Conservation (phyloP, 2,888 invertebrate genomes). For the Drosophila gaucha region DNA sequence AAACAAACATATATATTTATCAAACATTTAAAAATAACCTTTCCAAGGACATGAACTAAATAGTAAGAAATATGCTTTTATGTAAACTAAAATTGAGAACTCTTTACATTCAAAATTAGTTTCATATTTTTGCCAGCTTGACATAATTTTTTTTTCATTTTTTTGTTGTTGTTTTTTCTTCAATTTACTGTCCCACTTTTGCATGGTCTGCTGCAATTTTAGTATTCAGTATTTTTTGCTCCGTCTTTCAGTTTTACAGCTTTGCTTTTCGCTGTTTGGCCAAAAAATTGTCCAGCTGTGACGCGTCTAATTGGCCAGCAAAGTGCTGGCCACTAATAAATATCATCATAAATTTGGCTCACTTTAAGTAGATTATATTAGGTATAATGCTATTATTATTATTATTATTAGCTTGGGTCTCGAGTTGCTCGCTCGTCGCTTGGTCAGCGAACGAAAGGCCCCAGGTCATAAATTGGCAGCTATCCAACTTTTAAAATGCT, state of each 20-base stretch:
- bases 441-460: slow-evolving; percentile 6
- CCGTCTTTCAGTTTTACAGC: slow-evolving; percentile 6
- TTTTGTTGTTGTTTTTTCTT: not conserved
- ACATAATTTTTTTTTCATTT: slow-evolving; percentile 22
- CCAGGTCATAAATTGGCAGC: slow-evolving; percentile 25
- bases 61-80: not conserved
- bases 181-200: slow-evolving; percentile 36
- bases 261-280: slow-evolving; percentile 21
- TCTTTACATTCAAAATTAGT: slow-evolving; percentile 22
- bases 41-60: not conserved
- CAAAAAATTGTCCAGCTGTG: slow-evolving; percentile 41
- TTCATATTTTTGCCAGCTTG: slow-evolving; percentile 36
- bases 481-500: slow-evolving; percentile 30
- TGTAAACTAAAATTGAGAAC: slow-evolving; percentile 1
- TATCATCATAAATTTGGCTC: slow-evolving; percentile 51
- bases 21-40: too few relatives aligned
- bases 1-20: too few relatives aligned
- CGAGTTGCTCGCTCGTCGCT: slow-evolving; percentile 26
- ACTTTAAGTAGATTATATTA: slow-evolving; percentile 43
- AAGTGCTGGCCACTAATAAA: slow-evolving; percentile 58
- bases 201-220: slow-evolving; percentile 57
- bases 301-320: slow-evolving; percentile 69
- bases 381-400: slow-evolving; percentile 6
- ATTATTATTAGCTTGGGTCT: slow-evolving; percentile 12
- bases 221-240: slow-evolving; percentile 26